Evolutionary conservation across 2,888 invertebrate species (phyloP), one percentile per base, ranked within the genome.

Genomic region (Troides aeacus): DNA sequence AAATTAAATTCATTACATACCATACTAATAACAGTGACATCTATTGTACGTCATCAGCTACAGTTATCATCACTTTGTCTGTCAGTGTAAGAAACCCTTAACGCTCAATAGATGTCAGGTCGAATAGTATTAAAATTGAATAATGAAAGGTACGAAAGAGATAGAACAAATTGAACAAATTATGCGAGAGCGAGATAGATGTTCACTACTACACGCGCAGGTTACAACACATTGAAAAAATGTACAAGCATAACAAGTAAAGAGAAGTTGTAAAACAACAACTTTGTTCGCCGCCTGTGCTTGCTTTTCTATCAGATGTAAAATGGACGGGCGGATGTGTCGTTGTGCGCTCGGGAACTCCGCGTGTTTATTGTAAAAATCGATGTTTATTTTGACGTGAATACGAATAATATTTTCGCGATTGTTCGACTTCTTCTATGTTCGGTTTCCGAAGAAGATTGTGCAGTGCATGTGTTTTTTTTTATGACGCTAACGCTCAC

Each of bases 251-350:
- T 85, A 85, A 90, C 90, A 91, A 87, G 90, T 89, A 90, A 91
- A 90, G 90, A 92, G 92, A 92, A 90, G 90, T 92, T 90, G 92
- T 91, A 90, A 90, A 91, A 92, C 92, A 92, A 92, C 92, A 91
- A 92, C 83, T 79, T 77, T 77, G 80, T 76, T 84, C 86, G 74
- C 74, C 75, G 76, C 73, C 70, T 74, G 76, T 69, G 73, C 64
- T 84, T 85, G 87, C 84, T 90, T 89, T 92, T 90, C 90, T 90
- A 92, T 93, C 92, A 92, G 92, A 92, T 89, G 93, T 91, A 91
- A 91, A 92, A 91, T 91, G 92, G 90, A 88, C 90, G 92, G 83
- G 89, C 88, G 89, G 89, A 87, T 85, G 90, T 89, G 88, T 88
- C 77, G 90, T 80, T 83, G 88, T 84, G 88, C 86, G 89, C 86